Evolutionary conservation across 2,888 invertebrate genomes (phyloP).

Genomic region (Gandaritis pyraliata): DNA sequence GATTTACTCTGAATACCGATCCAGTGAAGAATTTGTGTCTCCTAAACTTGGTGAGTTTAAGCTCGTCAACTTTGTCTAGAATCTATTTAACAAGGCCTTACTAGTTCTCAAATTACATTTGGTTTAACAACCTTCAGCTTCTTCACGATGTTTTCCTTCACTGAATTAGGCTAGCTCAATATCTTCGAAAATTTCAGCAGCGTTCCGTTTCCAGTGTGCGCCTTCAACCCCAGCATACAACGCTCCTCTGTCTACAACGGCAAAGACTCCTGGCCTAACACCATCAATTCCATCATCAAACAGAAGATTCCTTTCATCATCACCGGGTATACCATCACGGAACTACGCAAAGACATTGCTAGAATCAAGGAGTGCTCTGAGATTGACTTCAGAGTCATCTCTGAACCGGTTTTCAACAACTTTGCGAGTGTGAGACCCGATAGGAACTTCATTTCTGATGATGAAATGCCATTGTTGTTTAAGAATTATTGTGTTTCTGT

Average conservation of each 20-base stretch:
- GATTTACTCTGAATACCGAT: conserved; percentile 81
- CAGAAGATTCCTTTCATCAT: conserved; percentile 85
- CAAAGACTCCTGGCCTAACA: conserved; percentile 87
- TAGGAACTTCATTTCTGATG: conserved; percentile 90
- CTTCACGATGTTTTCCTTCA: not conserved
- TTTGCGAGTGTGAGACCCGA: conserved; percentile 89
- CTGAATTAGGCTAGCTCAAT: not conserved
- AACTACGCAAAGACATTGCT: conserved; percentile 86
- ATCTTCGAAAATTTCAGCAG: conserved; percentile 1
- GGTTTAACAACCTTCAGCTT: not conserved
- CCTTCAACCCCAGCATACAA: conserved; percentile 89
- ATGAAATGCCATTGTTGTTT: conserved; percentile 87
- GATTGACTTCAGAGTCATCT: conserved; percentile 72
- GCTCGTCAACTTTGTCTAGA: not conserved
- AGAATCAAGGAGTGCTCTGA: conserved; percentile 82
- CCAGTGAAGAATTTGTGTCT: conserved; percentile 69
- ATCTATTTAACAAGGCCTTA: not conserved
- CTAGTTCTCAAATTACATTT: too few relatives aligned
- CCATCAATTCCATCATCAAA: conserved; percentile 83
- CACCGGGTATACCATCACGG: conserved; percentile 88
- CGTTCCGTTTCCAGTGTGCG: conserved; percentile 81
- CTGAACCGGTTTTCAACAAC: conserved; percentile 85
- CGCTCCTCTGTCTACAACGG: conserved; percentile 86
- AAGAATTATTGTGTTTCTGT: conserved; percentile 88
- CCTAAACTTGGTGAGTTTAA: conserved; percentile 82